phyloP scores from a whole-genome alignment of 2,888 invertebrate species.

The Anaspis maculata region DNA sequence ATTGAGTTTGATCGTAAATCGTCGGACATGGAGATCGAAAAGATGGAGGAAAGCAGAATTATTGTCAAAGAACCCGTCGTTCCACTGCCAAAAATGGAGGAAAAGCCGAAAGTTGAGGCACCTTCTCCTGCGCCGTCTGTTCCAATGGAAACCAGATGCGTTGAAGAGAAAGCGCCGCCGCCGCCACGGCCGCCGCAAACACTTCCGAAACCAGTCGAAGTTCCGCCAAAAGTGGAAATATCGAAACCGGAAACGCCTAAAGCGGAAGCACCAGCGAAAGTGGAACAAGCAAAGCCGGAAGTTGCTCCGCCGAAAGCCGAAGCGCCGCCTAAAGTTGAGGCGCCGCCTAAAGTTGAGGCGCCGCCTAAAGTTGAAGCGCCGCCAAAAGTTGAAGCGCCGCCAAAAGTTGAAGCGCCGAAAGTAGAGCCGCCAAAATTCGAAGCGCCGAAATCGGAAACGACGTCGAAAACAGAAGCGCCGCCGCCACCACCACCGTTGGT shows the following conservation, averaged over 20 bases:
- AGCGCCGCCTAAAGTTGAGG: no score
- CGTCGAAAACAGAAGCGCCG: conserved; percentile 10
- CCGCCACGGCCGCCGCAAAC: background rate
- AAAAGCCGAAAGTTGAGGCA: conserved; percentile 3
- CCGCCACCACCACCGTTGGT: conserved; percentile 5
- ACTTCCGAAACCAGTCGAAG: conserved; percentile 3
- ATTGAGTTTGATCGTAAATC: conserved; percentile 23
- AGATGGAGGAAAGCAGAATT: conserved; percentile 20
- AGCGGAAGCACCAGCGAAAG: conserved; percentile 5
- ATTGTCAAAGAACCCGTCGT: conserved; percentile 1
- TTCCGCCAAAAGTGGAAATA: no score
- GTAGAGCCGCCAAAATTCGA: conserved; percentile 6
- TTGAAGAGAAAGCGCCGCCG: background rate
- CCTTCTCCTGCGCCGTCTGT: background rate
- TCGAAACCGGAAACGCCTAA: conserved; percentile 3
- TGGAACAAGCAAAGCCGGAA: conserved; percentile 4
- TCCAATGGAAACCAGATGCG: no score
- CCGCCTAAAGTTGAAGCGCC: no score
- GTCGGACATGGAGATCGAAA: conserved; percentile 31
- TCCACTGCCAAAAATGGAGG: conserved; percentile 1
- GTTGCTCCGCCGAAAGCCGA: conserved; percentile 4
- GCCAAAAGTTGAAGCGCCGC: no score
- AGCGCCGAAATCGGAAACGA: conserved; percentile 5
- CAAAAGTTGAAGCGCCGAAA: conserved; percentile 1
- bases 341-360: no score